phyloP scores from a whole-genome alignment of 2,113 vertebrate genomes.

The Scomber japonicus region DNA sequence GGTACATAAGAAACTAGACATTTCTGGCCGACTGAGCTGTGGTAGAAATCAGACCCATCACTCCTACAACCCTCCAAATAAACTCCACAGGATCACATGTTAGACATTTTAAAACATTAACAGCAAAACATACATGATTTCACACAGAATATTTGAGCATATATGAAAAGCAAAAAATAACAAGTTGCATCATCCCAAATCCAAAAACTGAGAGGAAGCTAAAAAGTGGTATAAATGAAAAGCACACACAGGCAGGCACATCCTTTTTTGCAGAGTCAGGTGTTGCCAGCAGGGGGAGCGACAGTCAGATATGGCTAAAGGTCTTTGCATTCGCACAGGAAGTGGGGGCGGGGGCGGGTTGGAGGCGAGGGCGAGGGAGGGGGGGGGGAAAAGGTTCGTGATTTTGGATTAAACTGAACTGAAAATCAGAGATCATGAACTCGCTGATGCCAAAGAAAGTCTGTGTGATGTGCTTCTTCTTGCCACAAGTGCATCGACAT shows the following conservation, averaged over 20 bases:
- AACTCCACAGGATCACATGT: constrained; percentile 31
- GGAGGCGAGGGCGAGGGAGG: neutral
- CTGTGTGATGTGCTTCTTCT: constrained; percentile 96
- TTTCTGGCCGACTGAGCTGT: neutral
- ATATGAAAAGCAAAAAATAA: constrained; percentile 6
- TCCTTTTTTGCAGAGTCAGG: constrained; percentile 29
- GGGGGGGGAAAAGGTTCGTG: neutral
- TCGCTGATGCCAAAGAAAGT: constrained; percentile 72
- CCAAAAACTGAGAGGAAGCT: neutral
- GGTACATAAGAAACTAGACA: neutral
- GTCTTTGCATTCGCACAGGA: constrained; percentile 72
- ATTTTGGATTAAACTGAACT: constrained; percentile 23
- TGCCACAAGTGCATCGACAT: constrained; percentile 96
- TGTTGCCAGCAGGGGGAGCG: constrained; percentile 22
- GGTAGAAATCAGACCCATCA: neutral
- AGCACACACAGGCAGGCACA: neutral
- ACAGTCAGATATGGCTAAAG: constrained; percentile 35
- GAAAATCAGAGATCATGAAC: constrained; percentile 43
- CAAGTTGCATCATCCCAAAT: neutral
- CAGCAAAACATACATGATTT: neutral
- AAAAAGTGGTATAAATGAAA: neutral
- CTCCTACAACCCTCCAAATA: neutral
- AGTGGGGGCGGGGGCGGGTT: too few species aligned
- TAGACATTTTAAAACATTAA: neutral
- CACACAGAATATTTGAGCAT: constrained; percentile 17